Evolutionary conservation across 2,113 vertebrate species (phyloP).

Genomic region (Campylorhamphus procurvoides): DNA sequence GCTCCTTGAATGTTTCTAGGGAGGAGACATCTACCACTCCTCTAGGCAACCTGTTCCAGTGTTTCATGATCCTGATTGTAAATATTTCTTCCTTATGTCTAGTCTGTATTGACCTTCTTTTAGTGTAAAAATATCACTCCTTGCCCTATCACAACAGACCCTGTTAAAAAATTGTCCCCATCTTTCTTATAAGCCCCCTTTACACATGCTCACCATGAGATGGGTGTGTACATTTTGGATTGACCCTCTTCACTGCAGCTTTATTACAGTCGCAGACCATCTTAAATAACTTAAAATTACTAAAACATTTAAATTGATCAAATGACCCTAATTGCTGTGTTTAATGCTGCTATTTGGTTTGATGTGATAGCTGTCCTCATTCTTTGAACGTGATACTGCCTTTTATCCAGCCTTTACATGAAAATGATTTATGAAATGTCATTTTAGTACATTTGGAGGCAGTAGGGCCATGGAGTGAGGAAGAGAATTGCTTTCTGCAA

Average conservation of each 20-base stretch:
- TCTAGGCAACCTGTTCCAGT: background rate
- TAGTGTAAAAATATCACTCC: background rate
- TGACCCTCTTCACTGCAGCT: background rate
- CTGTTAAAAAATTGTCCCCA: background rate
- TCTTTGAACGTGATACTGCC: background rate
- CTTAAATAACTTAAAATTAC: background rate
- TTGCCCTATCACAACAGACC: background rate
- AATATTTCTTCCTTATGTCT: background rate
- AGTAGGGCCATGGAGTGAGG: background rate
- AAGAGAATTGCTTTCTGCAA: background rate
- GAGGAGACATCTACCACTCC: too few species aligned
- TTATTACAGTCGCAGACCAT: background rate
- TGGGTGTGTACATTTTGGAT: background rate
- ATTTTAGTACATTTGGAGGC: background rate
- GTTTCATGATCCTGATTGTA: accelerated
- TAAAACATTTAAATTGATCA: background rate
- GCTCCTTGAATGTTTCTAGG: background rate
- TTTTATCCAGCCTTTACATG: background rate
- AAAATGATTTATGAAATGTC: background rate
- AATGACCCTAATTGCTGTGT: background rate
- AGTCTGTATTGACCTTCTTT: background rate
- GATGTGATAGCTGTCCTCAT: background rate
- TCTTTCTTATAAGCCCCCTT: background rate
- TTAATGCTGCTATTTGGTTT: background rate
- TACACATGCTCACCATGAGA: background rate